Evolutionary conservation across 2,797 vertebrate species (phyloP).

Genomic region (Anniella stebbinsi): DNA sequence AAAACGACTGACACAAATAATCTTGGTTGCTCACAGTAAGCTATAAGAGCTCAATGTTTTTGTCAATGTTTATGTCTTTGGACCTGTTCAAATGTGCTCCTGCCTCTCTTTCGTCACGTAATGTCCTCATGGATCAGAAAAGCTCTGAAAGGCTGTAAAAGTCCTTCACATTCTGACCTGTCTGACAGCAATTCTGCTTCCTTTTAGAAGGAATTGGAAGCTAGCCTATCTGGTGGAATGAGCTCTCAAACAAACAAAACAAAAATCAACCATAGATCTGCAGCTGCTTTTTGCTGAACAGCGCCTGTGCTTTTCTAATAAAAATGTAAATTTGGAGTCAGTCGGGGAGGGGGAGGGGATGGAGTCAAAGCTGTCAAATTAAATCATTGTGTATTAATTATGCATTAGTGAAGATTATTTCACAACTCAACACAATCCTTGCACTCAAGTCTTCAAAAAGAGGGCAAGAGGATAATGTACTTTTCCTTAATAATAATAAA

Average conservation of each 20-base stretch:
- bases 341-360: background rate
- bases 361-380: constrained; percentile 41
- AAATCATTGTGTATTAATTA: constrained; percentile 64
- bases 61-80: constrained; percentile 19
- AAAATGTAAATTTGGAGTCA: constrained; percentile 60
- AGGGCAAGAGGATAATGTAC: constrained; percentile 22
- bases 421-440: constrained; percentile 46
- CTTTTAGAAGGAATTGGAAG: constrained; percentile 11
- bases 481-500: constrained; percentile 24
- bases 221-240: background rate
- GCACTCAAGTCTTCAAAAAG: constrained; percentile 28
- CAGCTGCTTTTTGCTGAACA: constrained; percentile 27
- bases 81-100: background rate
- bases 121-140: constrained; percentile 1
- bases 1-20: background rate
- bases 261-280: constrained; percentile 29
- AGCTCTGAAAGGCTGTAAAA: background rate
- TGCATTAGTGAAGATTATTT: constrained; percentile 61
- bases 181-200: background rate
- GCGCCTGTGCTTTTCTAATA: constrained; percentile 59
- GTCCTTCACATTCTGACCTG: background rate
- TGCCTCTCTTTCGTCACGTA: background rate
- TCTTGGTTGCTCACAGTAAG: background rate
- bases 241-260: constrained; percentile 25
- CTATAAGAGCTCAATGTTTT: background rate